These are phyloP conservation scores for Phacellophora camtschatica DNA, from an alignment of 30 jellyfish, hydroid and myxozoan genomes.

Conservation along the genomic window DNA sequence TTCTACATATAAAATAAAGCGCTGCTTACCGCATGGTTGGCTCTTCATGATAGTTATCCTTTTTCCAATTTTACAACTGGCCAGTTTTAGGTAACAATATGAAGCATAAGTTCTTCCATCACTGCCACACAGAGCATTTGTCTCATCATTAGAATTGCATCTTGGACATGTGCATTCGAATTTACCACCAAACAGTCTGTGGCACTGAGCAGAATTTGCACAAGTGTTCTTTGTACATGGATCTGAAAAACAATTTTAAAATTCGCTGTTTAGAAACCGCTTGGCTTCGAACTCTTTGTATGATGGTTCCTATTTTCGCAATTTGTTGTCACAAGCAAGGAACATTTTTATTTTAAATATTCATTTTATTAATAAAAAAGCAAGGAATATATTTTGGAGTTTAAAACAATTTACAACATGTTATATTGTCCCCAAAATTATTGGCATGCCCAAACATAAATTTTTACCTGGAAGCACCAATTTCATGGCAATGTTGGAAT, in stretches of 20 bases:
- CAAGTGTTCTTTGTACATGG: slow-evolving; percentile 44
- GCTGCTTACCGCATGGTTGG: slow-evolving; percentile 66
- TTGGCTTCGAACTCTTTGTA: neutral
- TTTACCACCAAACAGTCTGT: neutral
- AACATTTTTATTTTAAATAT: no score
- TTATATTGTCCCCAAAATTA: no score
- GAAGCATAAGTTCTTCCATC: slow-evolving; percentile 74
- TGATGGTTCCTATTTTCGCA: neutral
- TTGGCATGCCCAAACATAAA: no score
- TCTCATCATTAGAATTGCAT: neutral
- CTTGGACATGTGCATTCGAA: slow-evolving; percentile 57
- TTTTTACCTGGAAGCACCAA: slow-evolving; percentile 6
- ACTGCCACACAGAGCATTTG: slow-evolving; percentile 73
- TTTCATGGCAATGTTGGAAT: neutral
- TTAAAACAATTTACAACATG: no score
- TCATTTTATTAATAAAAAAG: no score
- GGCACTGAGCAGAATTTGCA: slow-evolving; percentile 15
- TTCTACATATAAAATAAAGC: neutral
- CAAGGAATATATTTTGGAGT: no score
- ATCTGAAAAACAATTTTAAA: neutral
- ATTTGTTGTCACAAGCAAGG: no score
- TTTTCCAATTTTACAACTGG: slow-evolving; percentile 12
- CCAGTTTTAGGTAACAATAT: slow-evolving; percentile 43
- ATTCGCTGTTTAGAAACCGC: neutral
- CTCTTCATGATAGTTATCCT: neutral